A percentile compares a stretch with the other conserved stretches of the same genome.
phyloP scores from a whole-genome alignment of 2,888 invertebrate genomes.

The Brachyopa scutellaris region DNA sequence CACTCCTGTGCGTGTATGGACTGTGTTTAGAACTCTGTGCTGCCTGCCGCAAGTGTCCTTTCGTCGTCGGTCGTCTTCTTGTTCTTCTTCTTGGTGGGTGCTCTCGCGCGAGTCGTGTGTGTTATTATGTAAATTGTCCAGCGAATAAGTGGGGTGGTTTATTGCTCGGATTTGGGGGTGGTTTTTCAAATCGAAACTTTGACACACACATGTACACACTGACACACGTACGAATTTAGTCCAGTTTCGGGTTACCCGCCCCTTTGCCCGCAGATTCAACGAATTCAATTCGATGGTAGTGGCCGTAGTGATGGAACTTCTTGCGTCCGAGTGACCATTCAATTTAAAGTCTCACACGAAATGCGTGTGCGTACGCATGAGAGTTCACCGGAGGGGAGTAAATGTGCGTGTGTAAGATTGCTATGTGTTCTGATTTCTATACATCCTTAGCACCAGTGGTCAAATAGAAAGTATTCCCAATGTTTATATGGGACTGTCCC shows the following conservation, averaged over 20 bases:
- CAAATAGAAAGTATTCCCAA: constrained; percentile 63
- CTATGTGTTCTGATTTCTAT: constrained; percentile 50
- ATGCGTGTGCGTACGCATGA: constrained; percentile 66
- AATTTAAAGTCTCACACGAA: constrained; percentile 65
- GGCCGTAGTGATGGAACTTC: constrained; percentile 21
- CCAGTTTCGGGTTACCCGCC: constrained; percentile 60
- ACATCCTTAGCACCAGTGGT: constrained; percentile 59
- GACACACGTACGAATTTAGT: constrained; percentile 45
- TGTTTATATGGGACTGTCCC: constrained; percentile 64
- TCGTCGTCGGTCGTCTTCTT: constrained; percentile 48
- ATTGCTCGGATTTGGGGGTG: constrained; percentile 50
- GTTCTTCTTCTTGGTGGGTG: constrained; percentile 46
- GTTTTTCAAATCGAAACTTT: constrained; percentile 51
- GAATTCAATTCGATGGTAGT: constrained; percentile 35
- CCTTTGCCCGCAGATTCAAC: constrained; percentile 38
- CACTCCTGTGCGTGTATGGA: constrained; percentile 43
- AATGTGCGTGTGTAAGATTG: constrained; percentile 24
- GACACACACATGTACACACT: constrained; percentile 59
- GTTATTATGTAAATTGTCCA: constrained; percentile 71
- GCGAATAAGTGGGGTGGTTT: constrained; percentile 53
- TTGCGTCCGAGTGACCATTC: constrained; percentile 63
- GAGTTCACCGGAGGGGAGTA: constrained; percentile 13
- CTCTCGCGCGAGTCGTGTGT: constrained; percentile 63
- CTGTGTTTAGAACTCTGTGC: constrained; percentile 9
- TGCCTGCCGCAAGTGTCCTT: constrained; percentile 52